Conservation (phyloP, 2,113 vertebrate genomes). For the Pongo pygmaeus region DNA sequence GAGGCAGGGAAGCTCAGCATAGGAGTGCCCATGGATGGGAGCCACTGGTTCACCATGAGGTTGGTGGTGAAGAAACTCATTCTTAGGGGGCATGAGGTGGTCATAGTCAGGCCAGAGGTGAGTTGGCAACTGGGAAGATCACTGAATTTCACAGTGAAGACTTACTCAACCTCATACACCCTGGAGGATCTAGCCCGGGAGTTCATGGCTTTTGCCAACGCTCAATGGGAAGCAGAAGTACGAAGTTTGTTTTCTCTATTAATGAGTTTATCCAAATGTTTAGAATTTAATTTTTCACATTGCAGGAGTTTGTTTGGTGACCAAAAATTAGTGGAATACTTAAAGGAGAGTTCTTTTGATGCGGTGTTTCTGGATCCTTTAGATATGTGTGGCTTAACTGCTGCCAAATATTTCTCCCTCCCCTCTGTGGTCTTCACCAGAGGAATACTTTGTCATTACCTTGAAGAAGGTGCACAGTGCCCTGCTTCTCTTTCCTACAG, state of each 20-base stretch:
- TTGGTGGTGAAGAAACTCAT: constrained; percentile 85
- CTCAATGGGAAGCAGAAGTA: rapidly evolving
- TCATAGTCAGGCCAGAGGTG: constrained; percentile 85
- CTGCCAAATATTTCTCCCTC: constrained; percentile 77
- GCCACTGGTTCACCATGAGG: constrained; percentile 93
- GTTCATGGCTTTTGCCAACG: rapidly evolving
- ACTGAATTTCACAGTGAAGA: constrained; percentile 70
- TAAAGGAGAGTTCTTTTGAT: constrained; percentile 60
- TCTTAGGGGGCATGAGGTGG: constrained; percentile 84
- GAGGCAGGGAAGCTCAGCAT: constrained; percentile 40
- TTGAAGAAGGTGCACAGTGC: not conserved
- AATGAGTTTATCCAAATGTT: rapidly evolving
- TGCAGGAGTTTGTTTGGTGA: constrained; percentile 71
- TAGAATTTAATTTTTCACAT: rapidly evolving
- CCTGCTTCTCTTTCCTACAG: constrained; percentile 71
- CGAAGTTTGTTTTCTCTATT: rapidly evolving
- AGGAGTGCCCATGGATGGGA: constrained; percentile 87
- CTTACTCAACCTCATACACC: constrained; percentile 77
- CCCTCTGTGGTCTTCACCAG: constrained; percentile 65
- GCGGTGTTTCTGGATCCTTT: constrained; percentile 73
- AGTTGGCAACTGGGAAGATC: constrained; percentile 76
- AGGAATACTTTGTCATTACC: constrained; percentile 49
- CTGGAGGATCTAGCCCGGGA: constrained; percentile 59
- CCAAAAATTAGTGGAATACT: constrained; percentile 53
- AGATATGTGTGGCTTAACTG: constrained; percentile 64